A percentile compares a stretch with the other conserved stretches of the same genome.
Conservation (phyloP, 2,797 vertebrate species). For the Trematomus bernacchii region DNA sequence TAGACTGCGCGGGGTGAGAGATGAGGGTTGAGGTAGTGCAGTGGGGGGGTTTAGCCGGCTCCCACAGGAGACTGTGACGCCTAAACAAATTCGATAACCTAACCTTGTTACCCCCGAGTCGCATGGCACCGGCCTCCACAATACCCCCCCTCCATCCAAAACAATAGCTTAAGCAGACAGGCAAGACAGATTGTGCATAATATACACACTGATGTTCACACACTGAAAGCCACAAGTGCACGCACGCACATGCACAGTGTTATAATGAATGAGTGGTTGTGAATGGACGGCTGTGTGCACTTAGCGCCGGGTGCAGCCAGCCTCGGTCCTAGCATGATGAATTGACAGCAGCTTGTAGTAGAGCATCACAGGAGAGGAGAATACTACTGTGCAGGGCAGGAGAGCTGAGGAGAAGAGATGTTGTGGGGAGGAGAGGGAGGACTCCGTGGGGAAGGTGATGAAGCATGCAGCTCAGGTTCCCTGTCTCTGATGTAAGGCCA, state of each 20-base stretch:
- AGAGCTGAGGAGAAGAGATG: constrained; percentile 45
- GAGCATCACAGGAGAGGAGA: constrained; percentile 49
- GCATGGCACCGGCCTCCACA: constrained; percentile 71
- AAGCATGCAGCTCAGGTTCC: constrained; percentile 85
- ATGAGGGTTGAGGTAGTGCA: constrained; percentile 53
- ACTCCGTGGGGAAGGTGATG: constrained; percentile 83
- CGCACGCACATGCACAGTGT: constrained; percentile 43
- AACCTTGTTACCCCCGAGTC: constrained; percentile 81
- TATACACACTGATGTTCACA: constrained; percentile 63
- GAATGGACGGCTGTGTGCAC: constrained; percentile 82
- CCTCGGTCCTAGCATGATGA: constrained; percentile 69
- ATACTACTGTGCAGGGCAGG: neutral
- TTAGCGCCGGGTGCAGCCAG: constrained; percentile 68
- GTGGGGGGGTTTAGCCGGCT: constrained; percentile 63
- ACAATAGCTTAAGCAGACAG: constrained; percentile 76
- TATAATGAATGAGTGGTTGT: constrained; percentile 80
- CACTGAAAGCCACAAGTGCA: constrained; percentile 57
- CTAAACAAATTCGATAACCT: constrained; percentile 83
- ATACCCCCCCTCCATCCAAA: constrained; percentile 66
- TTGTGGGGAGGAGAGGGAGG: constrained; percentile 67
- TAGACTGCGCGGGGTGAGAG: constrained; percentile 47
- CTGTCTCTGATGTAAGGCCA: constrained; percentile 86
- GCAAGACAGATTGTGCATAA: constrained; percentile 69
- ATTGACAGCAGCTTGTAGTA: constrained; percentile 73
- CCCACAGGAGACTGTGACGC: constrained; percentile 79